Evolutionary conservation across 2,888 invertebrate genomes (phyloP).

Genomic region (Tubulanus polymorphus): DNA sequence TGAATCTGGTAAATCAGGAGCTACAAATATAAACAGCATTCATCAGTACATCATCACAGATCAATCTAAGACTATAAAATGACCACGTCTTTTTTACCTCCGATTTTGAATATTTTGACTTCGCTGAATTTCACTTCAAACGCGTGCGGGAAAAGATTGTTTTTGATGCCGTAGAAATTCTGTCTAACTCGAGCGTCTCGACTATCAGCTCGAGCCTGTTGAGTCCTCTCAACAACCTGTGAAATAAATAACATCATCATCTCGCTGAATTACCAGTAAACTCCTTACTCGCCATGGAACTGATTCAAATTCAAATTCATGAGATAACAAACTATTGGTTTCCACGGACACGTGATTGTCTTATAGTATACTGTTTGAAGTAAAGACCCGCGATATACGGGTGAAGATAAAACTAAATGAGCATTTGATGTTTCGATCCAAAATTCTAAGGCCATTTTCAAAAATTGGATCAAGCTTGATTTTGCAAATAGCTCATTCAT

Average conservation of each 20-base stretch:
- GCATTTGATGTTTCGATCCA: too few species aligned
- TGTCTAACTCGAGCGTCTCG: conserved; percentile 80
- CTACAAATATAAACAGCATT: conserved; percentile 51
- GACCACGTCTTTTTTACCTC: conserved; percentile 54
- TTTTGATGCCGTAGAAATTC: conserved; percentile 92
- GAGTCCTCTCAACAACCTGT: conserved; percentile 81
- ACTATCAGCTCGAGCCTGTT: conserved; percentile 67
- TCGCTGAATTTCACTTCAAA: conserved; percentile 90
- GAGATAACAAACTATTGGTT: too few species aligned
- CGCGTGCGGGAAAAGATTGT: conserved; percentile 79
- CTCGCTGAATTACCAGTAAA: too few species aligned
- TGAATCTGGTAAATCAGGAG: conserved; percentile 87
- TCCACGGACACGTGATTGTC: too few species aligned
- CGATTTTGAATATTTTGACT: conserved; percentile 87
- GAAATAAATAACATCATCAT: conserved; percentile 10
- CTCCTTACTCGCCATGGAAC: too few species aligned
- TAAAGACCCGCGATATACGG: too few species aligned
- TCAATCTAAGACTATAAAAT: not conserved
- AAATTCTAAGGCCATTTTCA: too few species aligned
- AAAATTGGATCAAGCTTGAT: too few species aligned
- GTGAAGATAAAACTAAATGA: too few species aligned
- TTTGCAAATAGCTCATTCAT: too few species aligned
- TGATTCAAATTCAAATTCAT: not conserved
- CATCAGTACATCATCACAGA: not conserved
- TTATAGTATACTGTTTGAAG: too few species aligned